phyloP scores from a whole-genome alignment of 2,888 invertebrate species.

The Lasioglossum marginatum region DNA sequence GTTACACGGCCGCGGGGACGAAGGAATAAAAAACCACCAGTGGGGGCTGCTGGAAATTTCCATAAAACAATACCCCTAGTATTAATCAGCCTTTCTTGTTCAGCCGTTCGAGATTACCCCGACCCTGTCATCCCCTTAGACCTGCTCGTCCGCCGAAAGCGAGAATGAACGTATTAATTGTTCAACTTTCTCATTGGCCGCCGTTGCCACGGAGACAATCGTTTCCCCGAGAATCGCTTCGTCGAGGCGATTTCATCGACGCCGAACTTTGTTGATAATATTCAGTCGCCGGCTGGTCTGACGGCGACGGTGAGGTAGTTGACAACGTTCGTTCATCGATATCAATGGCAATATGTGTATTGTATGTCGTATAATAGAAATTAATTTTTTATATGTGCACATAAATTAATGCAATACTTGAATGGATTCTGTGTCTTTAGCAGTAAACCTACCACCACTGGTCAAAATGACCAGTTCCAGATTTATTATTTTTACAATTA shows the following conservation, averaged over 20 bases:
- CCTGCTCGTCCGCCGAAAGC: not conserved
- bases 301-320: not conserved
- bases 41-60: constrained; percentile 71
- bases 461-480: too few relatives aligned
- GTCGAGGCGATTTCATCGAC: not conserved
- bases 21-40: constrained; percentile 68
- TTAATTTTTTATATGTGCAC: too few relatives aligned
- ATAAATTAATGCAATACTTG: too few relatives aligned
- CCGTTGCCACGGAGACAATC: not conserved
- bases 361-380: too few relatives aligned
- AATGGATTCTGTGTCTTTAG: too few relatives aligned
- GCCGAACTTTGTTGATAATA: not conserved
- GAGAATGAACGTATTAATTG: constrained; percentile 53
- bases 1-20: constrained; percentile 55
- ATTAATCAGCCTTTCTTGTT: constrained; percentile 78
- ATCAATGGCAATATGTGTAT: too few relatives aligned
- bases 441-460: too few relatives aligned
- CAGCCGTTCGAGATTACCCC: constrained; percentile 62
- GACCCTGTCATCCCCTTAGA: constrained; percentile 21
- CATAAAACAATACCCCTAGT: constrained; percentile 78
- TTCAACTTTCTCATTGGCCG: constrained; percentile 39
- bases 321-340: not conserved
- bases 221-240: not conserved
- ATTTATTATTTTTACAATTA: too few relatives aligned
- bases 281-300: not conserved